phyloP scores from a whole-genome alignment of 92 coral and sea anemone species.

The Galaxea fascicularis region DNA sequence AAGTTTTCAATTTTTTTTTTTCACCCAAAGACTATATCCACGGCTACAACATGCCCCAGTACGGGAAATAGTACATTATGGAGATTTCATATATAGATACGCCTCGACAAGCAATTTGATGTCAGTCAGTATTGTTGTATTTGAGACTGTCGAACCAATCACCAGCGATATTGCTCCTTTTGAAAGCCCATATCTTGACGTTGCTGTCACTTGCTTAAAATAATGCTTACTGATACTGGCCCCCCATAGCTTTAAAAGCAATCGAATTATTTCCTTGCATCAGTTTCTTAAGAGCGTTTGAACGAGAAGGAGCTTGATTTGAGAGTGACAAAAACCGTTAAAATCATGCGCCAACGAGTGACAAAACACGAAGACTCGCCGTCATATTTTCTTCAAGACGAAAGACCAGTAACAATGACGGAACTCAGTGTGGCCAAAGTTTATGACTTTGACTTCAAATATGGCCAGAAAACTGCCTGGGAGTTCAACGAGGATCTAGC shows the following conservation, averaged over 20 bases:
- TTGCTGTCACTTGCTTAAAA: constrained; percentile 10
- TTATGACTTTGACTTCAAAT: constrained; percentile 84
- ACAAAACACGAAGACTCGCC: not conserved
- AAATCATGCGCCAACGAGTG: constrained; percentile 3
- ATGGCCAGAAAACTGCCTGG: constrained; percentile 67
- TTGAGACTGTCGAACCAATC: not conserved
- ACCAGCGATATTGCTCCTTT: not conserved
- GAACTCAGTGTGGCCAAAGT: constrained; percentile 66
- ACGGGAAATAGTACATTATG: not conserved
- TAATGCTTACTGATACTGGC: not conserved
- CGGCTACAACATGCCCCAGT: not conserved
- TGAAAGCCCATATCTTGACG: not conserved
- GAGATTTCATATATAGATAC: not conserved
- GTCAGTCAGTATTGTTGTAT: not conserved
- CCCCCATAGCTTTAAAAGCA: not conserved
- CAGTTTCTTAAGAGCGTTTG: constrained; percentile 20
- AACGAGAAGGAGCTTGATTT: constrained; percentile 12
- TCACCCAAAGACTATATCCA: not conserved
- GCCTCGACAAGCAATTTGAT: not conserved
- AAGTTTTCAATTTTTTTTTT: not conserved
- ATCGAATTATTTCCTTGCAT: constrained; percentile 5
- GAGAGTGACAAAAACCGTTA: not conserved
- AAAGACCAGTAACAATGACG: constrained; percentile 75
- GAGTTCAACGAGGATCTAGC: constrained; percentile 62
- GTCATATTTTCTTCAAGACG: constrained; percentile 1